Evolutionary conservation across 1,140 invertebrate genomes (phyloP), one percentile per base, ranked within the genome.

Genomic region (Heliothis virescens): DNA sequence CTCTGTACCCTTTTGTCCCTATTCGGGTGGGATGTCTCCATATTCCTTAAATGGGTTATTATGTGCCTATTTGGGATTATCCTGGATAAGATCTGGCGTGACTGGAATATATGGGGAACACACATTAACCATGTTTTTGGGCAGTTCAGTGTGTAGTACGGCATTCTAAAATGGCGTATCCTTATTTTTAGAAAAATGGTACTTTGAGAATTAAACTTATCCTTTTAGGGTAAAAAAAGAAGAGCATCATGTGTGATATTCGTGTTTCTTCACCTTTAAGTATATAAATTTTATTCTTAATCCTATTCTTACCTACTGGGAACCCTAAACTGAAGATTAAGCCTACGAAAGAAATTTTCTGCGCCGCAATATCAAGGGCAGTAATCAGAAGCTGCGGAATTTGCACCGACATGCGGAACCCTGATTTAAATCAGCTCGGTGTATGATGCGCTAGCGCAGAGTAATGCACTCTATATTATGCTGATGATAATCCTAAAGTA

Each of bases 301-400:
- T 26, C 21, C 21, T 3, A 60, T 4, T 15, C 16, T 4, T 15
- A 2, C 13, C 26, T 21, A 26, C 13, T 71, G 67, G 1, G n/a
- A 72, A 34, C 69, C 69, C 69, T 72, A 16, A 57, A 11, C 16
- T 4, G 9, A 57, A 12, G 1, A 41, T 53, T 55, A 15, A 65
- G 18, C 18, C 18, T 55, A 72, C 69, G 13, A 72, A 72, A 72
- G 69, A 67, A 67, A 67, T 72, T 55, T 41, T 72, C 69, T 41
- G 69, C 52, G n/a, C 13, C 13, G 34, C 41, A 57, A 9, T 34
- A 72, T 72, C 69, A 16, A n/a, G 18, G 15, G 0, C 48, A 1
- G 69, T 57, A 57, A 72, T 72, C 69, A 50, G 69, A 72, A 50
- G 29, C 52, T n/a, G 1, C 52, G 48, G 67, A 55, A 72, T 72